A percentile compares a stretch with the other conserved stretches of the same genome.
phyloP scores from a whole-genome alignment of 1,140 invertebrate species.

The Drosophila ananassae region DNA sequence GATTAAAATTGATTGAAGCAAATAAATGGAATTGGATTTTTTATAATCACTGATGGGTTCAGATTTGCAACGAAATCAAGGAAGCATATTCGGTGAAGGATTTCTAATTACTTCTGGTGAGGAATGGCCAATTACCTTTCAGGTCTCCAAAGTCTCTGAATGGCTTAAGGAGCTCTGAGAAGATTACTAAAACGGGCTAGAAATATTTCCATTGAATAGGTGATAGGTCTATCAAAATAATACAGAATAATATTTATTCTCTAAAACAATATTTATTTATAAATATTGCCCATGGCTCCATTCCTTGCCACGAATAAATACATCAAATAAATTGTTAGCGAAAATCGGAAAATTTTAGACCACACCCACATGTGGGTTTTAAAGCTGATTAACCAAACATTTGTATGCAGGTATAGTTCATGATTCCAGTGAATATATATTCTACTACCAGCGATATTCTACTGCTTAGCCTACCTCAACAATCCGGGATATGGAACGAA shows the following conservation, averaged over 20 bases:
- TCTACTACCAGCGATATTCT: slow-evolving; percentile 6
- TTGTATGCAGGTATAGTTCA: slow-evolving; percentile 28
- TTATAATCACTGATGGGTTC: slow-evolving; percentile 52
- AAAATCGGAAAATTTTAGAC: slow-evolving; percentile 21
- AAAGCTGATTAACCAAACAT: slow-evolving; percentile 54
- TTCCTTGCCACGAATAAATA: background rate
- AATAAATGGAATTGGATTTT: slow-evolving; percentile 76
- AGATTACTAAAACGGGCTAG: background rate
- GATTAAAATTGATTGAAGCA: slow-evolving; percentile 81
- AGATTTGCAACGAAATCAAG: slow-evolving; percentile 41
- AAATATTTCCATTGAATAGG: background rate
- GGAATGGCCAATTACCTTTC: background rate
- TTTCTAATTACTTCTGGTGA: slow-evolving; percentile 49
- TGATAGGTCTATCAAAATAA: background rate
- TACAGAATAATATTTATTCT: background rate
- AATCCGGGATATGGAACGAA: slow-evolving; percentile 24
- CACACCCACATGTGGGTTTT: slow-evolving; percentile 47
- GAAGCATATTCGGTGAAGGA: slow-evolving; percentile 26
- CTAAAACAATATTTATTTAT: background rate
- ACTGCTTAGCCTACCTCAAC: slow-evolving; percentile 77
- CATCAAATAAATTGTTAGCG: slow-evolving; percentile 1
- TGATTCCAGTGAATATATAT: slow-evolving; percentile 31
- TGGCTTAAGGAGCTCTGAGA: background rate
- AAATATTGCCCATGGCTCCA: background rate
- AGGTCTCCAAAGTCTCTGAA: background rate